Base-by-base conservation (phyloP, 2,888 invertebrate species). In the Hypomecis atomaria region DNA sequence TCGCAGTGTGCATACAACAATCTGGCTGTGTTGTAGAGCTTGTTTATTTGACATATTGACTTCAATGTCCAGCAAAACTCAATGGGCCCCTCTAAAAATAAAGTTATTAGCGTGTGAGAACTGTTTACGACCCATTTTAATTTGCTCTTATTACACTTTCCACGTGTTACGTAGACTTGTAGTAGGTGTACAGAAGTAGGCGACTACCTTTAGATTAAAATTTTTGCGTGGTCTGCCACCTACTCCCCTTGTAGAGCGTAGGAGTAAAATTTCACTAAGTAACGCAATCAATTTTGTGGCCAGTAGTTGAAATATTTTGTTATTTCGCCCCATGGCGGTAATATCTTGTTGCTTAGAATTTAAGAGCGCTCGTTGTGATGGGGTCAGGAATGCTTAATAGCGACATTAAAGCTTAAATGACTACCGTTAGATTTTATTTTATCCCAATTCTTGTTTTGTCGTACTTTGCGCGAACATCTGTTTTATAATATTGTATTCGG, bases 191-290 rank as follows among this genome's bases (percentile, higher is more conserved):
- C 58, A 42, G 33, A 47, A 53, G 56, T 60, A 62, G 47, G 66
- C 43, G 69, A 71, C 71, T 59, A 57, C 67, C 65, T 73, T 54
- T 70, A 74, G 68, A 71, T 75, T 72, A 71, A 72, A 55, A 66
- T 67, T 59, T 73, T 75, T 64, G 70, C 71, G 71, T 69, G 66
- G 72, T 72, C 65, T 65, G 68, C 74, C 73, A 71, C 76, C 75
- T 72, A 78, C 76, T 66, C 42, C 68, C 61, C 59, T 71, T 62
- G 57, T 57, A 65, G 63, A 48, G 63, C 59, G 78, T 77, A 62
- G 73, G 75, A 53, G 70, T 71, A 45, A 65, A 70, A 70, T 71
- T 70, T 69, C 69, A 71, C 49, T 36, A 72, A 72, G 54, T 59
- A 52, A 55, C 58, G 44, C 64, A 44, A 63, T 56, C 58, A 60